Evolutionary conservation across 1,140 invertebrate species (phyloP).

Genomic region (Microplitis demolitor): DNA sequence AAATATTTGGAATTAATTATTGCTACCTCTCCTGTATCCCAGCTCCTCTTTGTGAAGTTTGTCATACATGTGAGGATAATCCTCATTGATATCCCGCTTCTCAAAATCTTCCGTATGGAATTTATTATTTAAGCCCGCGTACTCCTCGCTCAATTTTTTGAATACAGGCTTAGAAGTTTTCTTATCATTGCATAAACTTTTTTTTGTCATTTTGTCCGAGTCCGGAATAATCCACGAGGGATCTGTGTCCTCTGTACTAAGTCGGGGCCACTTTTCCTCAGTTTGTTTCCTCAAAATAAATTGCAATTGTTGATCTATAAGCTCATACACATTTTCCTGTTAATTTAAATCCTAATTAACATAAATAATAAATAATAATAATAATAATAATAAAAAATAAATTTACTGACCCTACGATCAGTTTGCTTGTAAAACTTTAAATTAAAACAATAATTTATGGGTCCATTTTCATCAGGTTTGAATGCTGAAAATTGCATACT

Average conservation of each 20-base stretch:
- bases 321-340: conserved; percentile 22
- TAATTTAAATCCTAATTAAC: conserved; percentile 43
- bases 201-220: not conserved
- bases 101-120: conserved; percentile 68
- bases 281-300: conserved; percentile 10
- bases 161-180: not conserved
- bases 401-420: conserved; percentile 74
- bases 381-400: conserved; percentile 64
- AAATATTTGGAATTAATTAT: too few relatives aligned
- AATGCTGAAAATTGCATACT: conserved; percentile 24
- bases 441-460: conserved; percentile 48
- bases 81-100: conserved; percentile 70
- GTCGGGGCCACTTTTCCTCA: not conserved
- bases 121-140: conserved; percentile 58
- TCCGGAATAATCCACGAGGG: conserved; percentile 2
- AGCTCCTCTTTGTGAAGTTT: conserved; percentile 78
- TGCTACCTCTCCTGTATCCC: conserved; percentile 75
- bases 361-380: conserved; percentile 67
- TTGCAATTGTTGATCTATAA: conserved; percentile 21
- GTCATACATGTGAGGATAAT: conserved; percentile 79
- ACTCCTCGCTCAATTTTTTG: conserved; percentile 62
- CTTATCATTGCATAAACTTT: not conserved
- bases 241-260: not conserved
- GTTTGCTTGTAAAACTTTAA: conserved; percentile 66
- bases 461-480: not conserved